These are phyloP conservation scores for Tridacna gigas DNA, from an alignment of 2,888 invertebrate genomes.

Conservation along the genomic window DNA sequence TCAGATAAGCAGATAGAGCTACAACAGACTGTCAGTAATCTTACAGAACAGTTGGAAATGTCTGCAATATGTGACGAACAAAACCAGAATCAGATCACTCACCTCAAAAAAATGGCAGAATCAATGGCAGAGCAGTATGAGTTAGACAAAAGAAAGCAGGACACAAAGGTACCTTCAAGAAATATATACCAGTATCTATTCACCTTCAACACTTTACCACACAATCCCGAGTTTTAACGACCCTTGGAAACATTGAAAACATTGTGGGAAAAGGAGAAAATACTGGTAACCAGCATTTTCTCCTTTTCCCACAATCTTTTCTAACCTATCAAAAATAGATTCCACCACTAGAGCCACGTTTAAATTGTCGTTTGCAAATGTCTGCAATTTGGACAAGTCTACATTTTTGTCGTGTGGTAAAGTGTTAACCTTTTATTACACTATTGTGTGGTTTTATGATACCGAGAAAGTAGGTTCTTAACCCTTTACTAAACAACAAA, in stretches of 20 bases:
- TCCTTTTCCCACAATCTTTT: background rate
- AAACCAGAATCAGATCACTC: background rate
- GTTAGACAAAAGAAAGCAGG: background rate
- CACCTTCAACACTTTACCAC: too few species aligned
- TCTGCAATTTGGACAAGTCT: too few species aligned
- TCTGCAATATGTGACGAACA: constrained; percentile 21
- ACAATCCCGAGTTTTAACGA: too few species aligned
- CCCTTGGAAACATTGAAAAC: background rate
- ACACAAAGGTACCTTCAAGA: background rate
- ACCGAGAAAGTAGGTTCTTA: too few species aligned
- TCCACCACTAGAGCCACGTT: too few species aligned
- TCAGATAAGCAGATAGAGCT: constrained; percentile 61
- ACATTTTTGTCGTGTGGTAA: too few species aligned
- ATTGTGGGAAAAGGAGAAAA: background rate
- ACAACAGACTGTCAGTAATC: constrained; percentile 60
- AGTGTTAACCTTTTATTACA: too few species aligned
- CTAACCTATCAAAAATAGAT: too few species aligned
- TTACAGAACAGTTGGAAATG: constrained; percentile 62
- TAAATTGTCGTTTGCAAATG: too few species aligned
- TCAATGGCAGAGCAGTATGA: background rate
- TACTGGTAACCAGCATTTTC: background rate
- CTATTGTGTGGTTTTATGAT: too few species aligned
- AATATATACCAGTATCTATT: too few species aligned
- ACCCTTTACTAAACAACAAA: too few species aligned
- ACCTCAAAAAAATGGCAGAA: background rate